Evolutionary conservation across 2,888 invertebrate genomes (phyloP).

Genomic region (Dysmachus trigonus): DNA sequence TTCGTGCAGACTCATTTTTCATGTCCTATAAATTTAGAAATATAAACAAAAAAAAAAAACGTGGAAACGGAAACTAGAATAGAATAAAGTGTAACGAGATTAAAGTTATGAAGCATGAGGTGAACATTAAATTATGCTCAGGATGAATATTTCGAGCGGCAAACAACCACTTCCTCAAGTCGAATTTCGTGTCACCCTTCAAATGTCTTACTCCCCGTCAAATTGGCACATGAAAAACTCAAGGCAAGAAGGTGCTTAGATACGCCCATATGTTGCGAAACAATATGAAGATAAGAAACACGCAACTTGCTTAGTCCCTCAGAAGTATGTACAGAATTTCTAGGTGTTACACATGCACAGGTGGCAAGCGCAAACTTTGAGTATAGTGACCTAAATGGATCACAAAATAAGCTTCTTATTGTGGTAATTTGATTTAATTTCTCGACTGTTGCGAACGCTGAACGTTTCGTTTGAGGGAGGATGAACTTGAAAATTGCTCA

Average conservation of each 20-base stretch:
- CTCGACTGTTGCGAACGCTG: background rate
- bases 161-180: background rate
- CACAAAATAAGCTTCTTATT: slow-evolving; percentile 37
- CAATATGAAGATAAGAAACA: slow-evolving; percentile 14
- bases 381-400: slow-evolving; percentile 34
- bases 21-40: background rate
- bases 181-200: background rate
- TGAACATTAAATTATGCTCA: background rate
- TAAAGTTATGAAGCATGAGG: background rate
- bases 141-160: background rate
- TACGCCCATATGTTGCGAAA: background rate
- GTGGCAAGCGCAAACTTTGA: background rate
- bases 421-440: slow-evolving; percentile 42
- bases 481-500: slow-evolving; percentile 10
- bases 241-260: background rate
- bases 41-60: background rate
- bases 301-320: background rate
- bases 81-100: background rate
- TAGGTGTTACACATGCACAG: slow-evolving; percentile 12
- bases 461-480: background rate
- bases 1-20: background rate
- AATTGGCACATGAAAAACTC: background rate
- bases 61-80: background rate
- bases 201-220: background rate
- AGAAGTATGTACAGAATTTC: background rate